Conservation (phyloP, 2,797 vertebrate genomes). For the Anguilla pacifica region DNA sequence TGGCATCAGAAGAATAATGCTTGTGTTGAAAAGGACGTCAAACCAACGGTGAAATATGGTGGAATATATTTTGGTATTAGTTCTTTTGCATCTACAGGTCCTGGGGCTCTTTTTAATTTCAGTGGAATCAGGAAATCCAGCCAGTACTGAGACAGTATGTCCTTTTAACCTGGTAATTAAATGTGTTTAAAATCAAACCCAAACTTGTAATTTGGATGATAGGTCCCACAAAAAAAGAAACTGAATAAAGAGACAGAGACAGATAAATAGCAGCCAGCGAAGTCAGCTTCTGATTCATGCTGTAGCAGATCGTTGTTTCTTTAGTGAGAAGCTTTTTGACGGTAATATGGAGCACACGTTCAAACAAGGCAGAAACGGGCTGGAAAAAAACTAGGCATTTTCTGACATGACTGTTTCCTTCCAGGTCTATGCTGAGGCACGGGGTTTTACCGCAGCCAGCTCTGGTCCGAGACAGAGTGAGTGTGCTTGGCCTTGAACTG, state of each 20-base stretch:
- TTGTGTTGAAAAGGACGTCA: background rate
- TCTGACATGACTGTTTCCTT: background rate
- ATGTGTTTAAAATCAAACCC: background rate
- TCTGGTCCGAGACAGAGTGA: too few relatives aligned
- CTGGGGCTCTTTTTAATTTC: background rate
- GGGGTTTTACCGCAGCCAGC: background rate
- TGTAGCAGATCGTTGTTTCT: background rate
- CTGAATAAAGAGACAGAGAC: background rate
- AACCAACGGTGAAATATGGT: background rate
- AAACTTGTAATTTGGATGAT: background rate
- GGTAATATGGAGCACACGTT: background rate
- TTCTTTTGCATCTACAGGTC: background rate
- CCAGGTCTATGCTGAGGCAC: background rate
- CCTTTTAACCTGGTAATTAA: background rate
- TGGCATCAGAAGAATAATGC: background rate
- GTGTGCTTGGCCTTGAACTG: background rate
- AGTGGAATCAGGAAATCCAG: background rate
- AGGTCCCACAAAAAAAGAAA: background rate
- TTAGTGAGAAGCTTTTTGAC: background rate
- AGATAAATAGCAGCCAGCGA: background rate
- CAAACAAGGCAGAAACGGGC: background rate
- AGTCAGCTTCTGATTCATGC: background rate
- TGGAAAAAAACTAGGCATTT: conserved; percentile 11
- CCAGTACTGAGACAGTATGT: background rate
- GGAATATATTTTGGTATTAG: background rate